Percentiles rank a stretch among this genome's conserved stretches.
These are phyloP conservation scores for Gavia stellata DNA, from an alignment of 2,113 vertebrate species.

Conservation along the genomic window DNA sequence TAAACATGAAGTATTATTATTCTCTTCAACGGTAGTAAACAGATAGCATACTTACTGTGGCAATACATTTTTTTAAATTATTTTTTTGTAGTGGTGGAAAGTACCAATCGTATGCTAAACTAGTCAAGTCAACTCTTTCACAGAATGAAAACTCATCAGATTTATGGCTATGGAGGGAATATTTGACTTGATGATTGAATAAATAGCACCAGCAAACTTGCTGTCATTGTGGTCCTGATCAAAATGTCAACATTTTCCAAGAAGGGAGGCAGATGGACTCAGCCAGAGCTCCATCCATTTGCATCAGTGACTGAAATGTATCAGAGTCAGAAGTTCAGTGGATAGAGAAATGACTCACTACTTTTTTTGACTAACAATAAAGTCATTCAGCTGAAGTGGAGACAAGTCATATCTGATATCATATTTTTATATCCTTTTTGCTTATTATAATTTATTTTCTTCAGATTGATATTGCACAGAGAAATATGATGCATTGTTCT, in stretches of 20 bases:
- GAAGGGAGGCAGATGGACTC: background rate
- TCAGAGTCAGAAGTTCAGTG: constrained; percentile 45
- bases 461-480: constrained; percentile 26
- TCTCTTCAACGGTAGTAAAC: background rate
- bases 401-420: constrained; percentile 49
- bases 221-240: background rate
- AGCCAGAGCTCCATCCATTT: background rate
- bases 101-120: background rate
- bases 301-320: background rate
- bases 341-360: constrained; percentile 6
- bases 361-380: constrained; percentile 43
- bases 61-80: background rate
- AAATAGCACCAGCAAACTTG: background rate
- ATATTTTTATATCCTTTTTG: constrained; percentile 38
- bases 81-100: background rate
- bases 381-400: constrained; percentile 54
- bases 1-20: background rate
- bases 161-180: background rate
- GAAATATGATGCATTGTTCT: constrained; percentile 50
- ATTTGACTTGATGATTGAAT: background rate
- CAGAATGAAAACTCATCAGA: background rate
- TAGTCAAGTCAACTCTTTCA: background rate
- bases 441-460: constrained; percentile 51
- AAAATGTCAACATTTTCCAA: background rate
- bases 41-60: background rate